A percentile compares a stretch with the other conserved stretches of the same genome.
phyloP scores from a whole-genome alignment of 2,888 invertebrate species.

The Mythimna impura region DNA sequence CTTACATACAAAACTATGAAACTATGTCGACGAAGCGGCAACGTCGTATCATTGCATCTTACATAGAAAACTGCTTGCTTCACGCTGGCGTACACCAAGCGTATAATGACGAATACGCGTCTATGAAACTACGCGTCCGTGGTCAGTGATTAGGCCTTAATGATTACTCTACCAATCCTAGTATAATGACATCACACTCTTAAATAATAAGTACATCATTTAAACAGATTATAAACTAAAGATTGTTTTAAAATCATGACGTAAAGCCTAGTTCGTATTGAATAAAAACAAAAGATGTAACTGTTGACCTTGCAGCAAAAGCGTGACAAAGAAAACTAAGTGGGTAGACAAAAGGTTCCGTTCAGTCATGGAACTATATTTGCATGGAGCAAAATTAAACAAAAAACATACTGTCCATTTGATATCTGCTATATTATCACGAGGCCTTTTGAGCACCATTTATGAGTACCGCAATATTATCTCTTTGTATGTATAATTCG shows the following conservation, averaged over 20 bases:
- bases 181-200: conserved; percentile 18
- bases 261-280: conserved; percentile 4
- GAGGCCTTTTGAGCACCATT: neutral
- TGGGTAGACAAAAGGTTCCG: conserved; percentile 16
- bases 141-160: neutral
- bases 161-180: neutral
- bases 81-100: no score
- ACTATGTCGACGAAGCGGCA: no score
- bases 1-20: no score
- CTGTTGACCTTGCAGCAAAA: conserved; percentile 18
- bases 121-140: no score
- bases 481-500: no score
- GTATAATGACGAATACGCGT: no score
- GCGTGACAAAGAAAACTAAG: conserved; percentile 7
- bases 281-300: conserved; percentile 15
- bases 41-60: no score
- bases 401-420: neutral
- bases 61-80: no score
- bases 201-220: conserved; percentile 31
- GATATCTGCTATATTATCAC: neutral
- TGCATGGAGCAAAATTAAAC: no score
- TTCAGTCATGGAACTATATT: neutral
- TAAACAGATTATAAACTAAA: neutral
- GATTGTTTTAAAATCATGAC: conserved; percentile 12
- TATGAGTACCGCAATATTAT: neutral